These are phyloP conservation scores for Scelioninae gen. 1 DNA, from an alignment of 2,888 invertebrate species.

Conservation along the genomic window DNA sequence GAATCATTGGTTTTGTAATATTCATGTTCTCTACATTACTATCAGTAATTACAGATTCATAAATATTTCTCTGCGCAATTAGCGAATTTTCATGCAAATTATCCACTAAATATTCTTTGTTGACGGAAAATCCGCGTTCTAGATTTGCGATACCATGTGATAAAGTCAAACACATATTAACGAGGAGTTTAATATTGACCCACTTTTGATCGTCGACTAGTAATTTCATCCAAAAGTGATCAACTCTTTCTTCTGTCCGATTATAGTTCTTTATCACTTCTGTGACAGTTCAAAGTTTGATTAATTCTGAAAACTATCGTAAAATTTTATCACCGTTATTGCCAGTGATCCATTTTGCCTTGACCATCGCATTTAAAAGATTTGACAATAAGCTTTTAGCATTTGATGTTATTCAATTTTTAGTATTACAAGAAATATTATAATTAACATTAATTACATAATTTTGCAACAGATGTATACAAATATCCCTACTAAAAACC, in stretches of 20 bases:
- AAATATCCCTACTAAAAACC: too few relatives aligned
- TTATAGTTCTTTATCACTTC: constrained; percentile 1
- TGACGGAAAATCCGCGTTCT: constrained; percentile 71
- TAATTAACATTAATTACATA: too few relatives aligned
- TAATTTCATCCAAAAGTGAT: constrained; percentile 45
- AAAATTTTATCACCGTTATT: constrained; percentile 27
- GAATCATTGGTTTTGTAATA: too few relatives aligned
- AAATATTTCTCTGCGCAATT: constrained; percentile 67
- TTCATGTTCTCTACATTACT: too few relatives aligned
- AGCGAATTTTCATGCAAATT: constrained; percentile 69
- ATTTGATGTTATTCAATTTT: too few relatives aligned
- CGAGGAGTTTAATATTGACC: constrained; percentile 31
- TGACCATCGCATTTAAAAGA: constrained; percentile 18
- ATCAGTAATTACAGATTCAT: too few relatives aligned
- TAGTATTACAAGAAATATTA: too few relatives aligned
- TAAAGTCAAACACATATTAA: constrained; percentile 64
- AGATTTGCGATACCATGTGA: constrained; percentile 71
- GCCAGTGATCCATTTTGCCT: constrained; percentile 14
- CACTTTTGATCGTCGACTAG: constrained; percentile 5
- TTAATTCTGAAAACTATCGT: constrained; percentile 2
- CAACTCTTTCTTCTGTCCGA: constrained; percentile 37
- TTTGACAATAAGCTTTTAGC: constrained; percentile 10
- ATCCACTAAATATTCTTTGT: constrained; percentile 70
- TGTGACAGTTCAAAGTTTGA: not conserved
- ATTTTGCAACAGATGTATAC: too few relatives aligned